These are phyloP conservation scores for Ictalurus punctatus DNA, from an alignment of 2,113 vertebrate species.

Conservation along the genomic window DNA sequence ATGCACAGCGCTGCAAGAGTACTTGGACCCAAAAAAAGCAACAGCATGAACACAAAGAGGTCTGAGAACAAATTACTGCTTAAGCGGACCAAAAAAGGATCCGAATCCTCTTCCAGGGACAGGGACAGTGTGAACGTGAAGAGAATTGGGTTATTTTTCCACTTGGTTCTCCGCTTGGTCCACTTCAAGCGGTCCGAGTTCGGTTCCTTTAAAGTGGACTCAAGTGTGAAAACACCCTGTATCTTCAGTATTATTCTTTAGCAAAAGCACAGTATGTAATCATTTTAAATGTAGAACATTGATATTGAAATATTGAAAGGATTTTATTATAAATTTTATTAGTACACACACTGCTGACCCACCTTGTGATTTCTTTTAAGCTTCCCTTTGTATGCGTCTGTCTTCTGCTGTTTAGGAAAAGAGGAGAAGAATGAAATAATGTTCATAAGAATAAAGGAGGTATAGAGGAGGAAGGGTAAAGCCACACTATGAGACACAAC, in stretches of 20 bases:
- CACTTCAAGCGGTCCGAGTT: too few species aligned
- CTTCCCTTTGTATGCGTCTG: conserved; percentile 60
- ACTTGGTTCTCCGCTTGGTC: too few species aligned
- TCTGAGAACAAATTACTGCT: too few species aligned
- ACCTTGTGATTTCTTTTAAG: conserved; percentile 71
- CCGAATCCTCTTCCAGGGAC: too few species aligned
- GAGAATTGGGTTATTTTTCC: too few species aligned
- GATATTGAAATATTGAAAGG: background rate
- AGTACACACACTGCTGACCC: conserved; percentile 50
- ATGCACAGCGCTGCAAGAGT: too few species aligned
- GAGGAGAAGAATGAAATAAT: background rate
- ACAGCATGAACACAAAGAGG: too few species aligned
- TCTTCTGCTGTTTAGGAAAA: conserved; percentile 54
- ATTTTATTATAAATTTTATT: background rate
- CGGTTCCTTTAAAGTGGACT: too few species aligned
- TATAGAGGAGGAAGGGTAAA: background rate
- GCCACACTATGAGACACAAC: background rate
- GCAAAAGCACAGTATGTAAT: background rate
- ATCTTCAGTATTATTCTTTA: background rate
- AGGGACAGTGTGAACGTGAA: too few species aligned
- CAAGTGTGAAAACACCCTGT: too few species aligned
- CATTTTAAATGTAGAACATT: background rate
- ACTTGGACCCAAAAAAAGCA: too few species aligned
- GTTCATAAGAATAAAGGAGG: background rate
- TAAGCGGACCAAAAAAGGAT: too few species aligned